Conservation (phyloP, 2,888 invertebrate species). For the Notodromas monacha region DNA sequence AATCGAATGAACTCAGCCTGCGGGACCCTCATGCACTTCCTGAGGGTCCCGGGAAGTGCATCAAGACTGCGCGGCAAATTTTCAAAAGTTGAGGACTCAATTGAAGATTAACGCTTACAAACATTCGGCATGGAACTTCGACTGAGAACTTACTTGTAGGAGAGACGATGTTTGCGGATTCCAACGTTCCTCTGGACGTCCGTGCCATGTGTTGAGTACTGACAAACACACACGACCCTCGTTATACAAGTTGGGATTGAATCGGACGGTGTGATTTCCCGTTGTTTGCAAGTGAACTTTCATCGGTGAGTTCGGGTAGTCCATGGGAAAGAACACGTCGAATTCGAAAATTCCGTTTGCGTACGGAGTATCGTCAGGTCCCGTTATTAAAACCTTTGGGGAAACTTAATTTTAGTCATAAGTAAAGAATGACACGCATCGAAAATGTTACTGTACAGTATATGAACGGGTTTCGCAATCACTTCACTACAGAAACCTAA, state of each 20-base stretch:
- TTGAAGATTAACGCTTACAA: no score
- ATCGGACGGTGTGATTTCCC: constrained; percentile 53
- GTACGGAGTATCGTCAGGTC: constrained; percentile 65
- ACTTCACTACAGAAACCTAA: no score
- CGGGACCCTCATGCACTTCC: no score
- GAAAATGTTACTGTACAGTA: no score
- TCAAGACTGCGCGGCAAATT: no score
- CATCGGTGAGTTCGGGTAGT: constrained; percentile 42
- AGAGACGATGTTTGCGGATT: constrained; percentile 81
- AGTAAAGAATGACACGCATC: no score
- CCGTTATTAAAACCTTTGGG: constrained; percentile 70
- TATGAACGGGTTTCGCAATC: no score
- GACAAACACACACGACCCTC: constrained; percentile 84
- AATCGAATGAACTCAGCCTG: no score
- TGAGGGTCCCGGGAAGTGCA: no score
- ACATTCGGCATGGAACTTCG: no score
- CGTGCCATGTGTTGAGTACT: constrained; percentile 84
- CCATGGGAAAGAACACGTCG: constrained; percentile 53
- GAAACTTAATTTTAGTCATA: no score
- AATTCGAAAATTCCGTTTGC: constrained; percentile 69
- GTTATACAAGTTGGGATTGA: constrained; percentile 74
- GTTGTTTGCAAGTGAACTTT: constrained; percentile 65
- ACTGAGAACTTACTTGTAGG: constrained; percentile 21
- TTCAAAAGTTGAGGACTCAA: no score
- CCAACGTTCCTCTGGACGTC: constrained; percentile 85